Evolutionary conservation across 2,888 invertebrate species (phyloP).

Genomic region (Ennomos erosarius): DNA sequence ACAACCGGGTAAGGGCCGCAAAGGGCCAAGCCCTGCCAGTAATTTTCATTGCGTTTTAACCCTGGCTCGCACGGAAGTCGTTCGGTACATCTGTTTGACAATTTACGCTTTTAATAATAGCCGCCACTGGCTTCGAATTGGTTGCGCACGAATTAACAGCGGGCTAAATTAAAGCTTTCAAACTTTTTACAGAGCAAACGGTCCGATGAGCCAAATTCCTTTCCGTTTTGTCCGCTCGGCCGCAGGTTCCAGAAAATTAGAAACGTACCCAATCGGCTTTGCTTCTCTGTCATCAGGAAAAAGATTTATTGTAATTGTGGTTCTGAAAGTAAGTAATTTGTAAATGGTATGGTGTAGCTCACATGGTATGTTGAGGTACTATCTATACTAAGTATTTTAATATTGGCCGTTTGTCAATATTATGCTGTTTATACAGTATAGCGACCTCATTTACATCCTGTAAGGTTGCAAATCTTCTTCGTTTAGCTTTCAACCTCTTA

Average conservation of each 20-base stretch:
- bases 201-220: conserved; percentile 58
- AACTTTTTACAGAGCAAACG: conserved; percentile 70
- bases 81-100: conserved; percentile 82
- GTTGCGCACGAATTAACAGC: conserved; percentile 80
- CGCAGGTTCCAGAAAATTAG: conserved; percentile 63
- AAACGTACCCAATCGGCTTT: conserved; percentile 33
- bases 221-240: conserved; percentile 58
- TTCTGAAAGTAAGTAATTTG: conserved; percentile 9
- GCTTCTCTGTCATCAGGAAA: conserved; percentile 2
- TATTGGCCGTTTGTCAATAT: too few species aligned
- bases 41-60: conserved; percentile 77
- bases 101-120: conserved; percentile 85
- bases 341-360: neutral
- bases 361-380: too few species aligned
- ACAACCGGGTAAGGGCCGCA: conserved; percentile 45
- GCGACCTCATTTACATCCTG: too few species aligned
- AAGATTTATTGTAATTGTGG: conserved; percentile 3
- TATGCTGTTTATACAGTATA: too few species aligned
- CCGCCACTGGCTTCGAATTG: conserved; percentile 78
- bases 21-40: conserved; percentile 51
- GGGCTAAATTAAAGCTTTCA: conserved; percentile 80
- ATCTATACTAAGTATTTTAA: too few species aligned
- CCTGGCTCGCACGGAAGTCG: conserved; percentile 54
- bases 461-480: too few species aligned
- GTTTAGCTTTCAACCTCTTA: too few species aligned